Percentiles rank a stretch among this genome's conserved stretches.
Conservation (phyloP, 2,888 invertebrate species). For the Seira ritae region DNA sequence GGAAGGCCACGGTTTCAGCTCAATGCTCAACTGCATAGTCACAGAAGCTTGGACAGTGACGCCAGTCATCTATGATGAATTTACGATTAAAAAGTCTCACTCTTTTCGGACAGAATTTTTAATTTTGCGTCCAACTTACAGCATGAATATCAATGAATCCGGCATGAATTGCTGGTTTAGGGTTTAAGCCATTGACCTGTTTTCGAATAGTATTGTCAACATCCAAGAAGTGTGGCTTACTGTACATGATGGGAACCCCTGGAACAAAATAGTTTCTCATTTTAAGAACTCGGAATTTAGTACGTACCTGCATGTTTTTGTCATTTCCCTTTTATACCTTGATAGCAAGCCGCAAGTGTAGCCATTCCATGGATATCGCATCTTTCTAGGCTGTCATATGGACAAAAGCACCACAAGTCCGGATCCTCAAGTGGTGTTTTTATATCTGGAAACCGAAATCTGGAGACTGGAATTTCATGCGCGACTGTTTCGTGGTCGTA, state of each 20-base stretch:
- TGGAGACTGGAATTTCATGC: slow-evolving; percentile 45
- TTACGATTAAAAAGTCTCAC: not conserved
- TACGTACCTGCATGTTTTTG: not conserved
- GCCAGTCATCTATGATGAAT: slow-evolving; percentile 52
- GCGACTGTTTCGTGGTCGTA: slow-evolving; percentile 29
- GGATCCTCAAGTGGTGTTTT: slow-evolving; percentile 47
- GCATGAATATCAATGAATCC: slow-evolving; percentile 49
- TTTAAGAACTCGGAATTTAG: too few relatives aligned
- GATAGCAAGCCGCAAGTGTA: slow-evolving; percentile 45
- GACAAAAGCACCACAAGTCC: slow-evolving; percentile 58
- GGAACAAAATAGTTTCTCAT: not conserved
- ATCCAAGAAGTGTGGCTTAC: slow-evolving; percentile 62
- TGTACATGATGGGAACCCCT: slow-evolving; percentile 57
- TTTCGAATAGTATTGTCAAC: slow-evolving; percentile 38
- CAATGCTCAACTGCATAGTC: slow-evolving; percentile 56
- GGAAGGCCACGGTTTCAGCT: slow-evolving; percentile 42
- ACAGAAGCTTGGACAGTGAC: slow-evolving; percentile 45
- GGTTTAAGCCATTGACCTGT: slow-evolving; percentile 44
- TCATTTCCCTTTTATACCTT: slow-evolving; percentile 29
- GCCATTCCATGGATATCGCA: slow-evolving; percentile 57
- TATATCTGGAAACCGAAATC: slow-evolving; percentile 56
- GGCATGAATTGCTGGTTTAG: slow-evolving; percentile 44
- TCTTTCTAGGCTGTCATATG: slow-evolving; percentile 16
- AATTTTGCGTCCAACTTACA: slow-evolving; percentile 24
- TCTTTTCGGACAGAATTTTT: not conserved